Evolutionary conservation across 37 sponge, comb jelly and placozoan species (phyloP), one percentile per base, ranked within the genome.

Genomic region (Beroe ovata): DNA sequence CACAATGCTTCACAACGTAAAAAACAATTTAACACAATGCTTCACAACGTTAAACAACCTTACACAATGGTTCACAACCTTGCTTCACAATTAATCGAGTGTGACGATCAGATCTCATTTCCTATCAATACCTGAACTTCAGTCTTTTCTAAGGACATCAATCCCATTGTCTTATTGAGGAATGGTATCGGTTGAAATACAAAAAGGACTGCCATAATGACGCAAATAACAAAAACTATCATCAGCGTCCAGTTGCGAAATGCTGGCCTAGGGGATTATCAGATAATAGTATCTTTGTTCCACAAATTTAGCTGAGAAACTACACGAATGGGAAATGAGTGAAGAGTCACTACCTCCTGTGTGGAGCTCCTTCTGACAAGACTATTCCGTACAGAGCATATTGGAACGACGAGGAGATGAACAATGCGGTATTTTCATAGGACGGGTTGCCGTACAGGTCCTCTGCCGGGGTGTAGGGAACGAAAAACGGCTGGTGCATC

Each of bases 401-500:
- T 66, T 93, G 94, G 72, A 90, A 95, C 39, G 89, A 92, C 16
- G 93, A 92, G 71, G 71, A 61, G 16, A 39, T 66, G 88, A 96
- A 96, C 6, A 96, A 28, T 14, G 88, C 93, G 0, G 94, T 90
- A 71, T 92, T 94, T 89, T 96, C 97, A 60, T 33, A 88, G 88
- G 90, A 92, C 36, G 64, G 34, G 2, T 92, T 90, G 88, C 92
- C 92, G 6, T 92, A 84, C 36, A 47, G 37, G 18, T 92, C 91
- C 16, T 81, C 64, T 25, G 93, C 69, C 25, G 92, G 92, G 0
- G 36, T 25, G 0, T 93, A 61, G 0, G 95, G 93, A 8, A 38
- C 39, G 77, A 64, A 95, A 23, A 77, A 77, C 54, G 84, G 84
- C 47, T 77, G 84, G 8, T 30, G n/a, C 28, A 42, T 37, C 38